A percentile compares a stretch with the other conserved stretches of the same genome.
Evolutionary conservation across 2,797 vertebrate genomes (phyloP).

Genomic region (Platyrinchus mystaceus): DNA sequence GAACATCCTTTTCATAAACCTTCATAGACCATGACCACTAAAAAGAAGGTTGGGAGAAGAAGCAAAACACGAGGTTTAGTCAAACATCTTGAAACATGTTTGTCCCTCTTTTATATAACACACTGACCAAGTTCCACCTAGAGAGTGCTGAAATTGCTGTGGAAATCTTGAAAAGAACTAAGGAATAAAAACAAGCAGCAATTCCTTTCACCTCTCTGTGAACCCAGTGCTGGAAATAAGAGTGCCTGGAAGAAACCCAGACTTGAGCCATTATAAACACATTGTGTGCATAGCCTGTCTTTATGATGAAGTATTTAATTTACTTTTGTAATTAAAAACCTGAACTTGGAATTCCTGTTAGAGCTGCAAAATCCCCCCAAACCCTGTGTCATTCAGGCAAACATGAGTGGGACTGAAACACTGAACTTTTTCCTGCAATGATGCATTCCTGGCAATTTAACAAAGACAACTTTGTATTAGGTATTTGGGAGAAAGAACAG

Average conservation of each 20-base stretch:
- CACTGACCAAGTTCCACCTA: neutral
- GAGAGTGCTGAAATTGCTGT: neutral
- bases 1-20: neutral
- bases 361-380: neutral
- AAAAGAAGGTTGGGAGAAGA: neutral
- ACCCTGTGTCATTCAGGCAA: neutral
- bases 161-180: neutral
- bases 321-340: slow-evolving; percentile 8
- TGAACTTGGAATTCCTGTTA: neutral
- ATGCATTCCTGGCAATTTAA: neutral
- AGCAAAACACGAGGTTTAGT: neutral
- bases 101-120: neutral
- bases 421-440: neutral
- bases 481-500: neutral
- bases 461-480: neutral
- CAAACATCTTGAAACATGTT: neutral
- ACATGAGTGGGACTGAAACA: neutral
- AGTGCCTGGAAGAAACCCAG: neutral
- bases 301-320: neutral
- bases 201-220: neutral
- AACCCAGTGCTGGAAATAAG: neutral
- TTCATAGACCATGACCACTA: neutral
- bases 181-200: neutral
- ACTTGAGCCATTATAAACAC: neutral
- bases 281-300: neutral